These are phyloP conservation scores for Eulimnadia texana DNA, from an alignment of 1,140 invertebrate species.

Conservation along the genomic window DNA sequence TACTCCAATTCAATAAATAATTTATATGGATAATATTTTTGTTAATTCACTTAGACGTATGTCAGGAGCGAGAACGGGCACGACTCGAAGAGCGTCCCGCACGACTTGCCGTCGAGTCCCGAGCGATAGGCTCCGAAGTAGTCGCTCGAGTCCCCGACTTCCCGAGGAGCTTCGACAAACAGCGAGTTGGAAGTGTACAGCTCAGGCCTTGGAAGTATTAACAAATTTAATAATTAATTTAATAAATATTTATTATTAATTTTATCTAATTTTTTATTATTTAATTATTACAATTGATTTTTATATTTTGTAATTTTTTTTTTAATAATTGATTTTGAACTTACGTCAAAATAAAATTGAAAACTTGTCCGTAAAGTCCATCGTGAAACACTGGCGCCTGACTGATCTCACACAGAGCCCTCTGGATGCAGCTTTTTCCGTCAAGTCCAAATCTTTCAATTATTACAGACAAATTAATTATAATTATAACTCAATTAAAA, in stretches of 20 bases:
- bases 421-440: background rate
- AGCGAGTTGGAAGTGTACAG: too few relatives aligned
- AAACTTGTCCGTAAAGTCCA: background rate
- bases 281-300: too few relatives aligned
- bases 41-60: background rate
- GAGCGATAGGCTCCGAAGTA: background rate
- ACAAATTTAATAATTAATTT: too few relatives aligned
- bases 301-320: too few relatives aligned
- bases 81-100: background rate
- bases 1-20: too few relatives aligned
- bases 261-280: too few relatives aligned
- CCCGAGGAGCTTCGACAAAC: too few relatives aligned
- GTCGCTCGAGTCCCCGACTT: background rate
- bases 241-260: too few relatives aligned
- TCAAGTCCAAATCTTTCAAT: background rate
- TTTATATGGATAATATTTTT: too few relatives aligned
- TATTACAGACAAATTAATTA: background rate
- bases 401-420: background rate
- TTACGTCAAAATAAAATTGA: background rate
- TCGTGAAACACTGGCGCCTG: background rate
- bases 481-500: too few relatives aligned
- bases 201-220: too few relatives aligned
- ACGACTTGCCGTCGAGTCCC: background rate
- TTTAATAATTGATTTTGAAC: too few relatives aligned
- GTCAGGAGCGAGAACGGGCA: background rate